phyloP scores from a whole-genome alignment of 1,140 invertebrate species.

The Campoletis sonorensis region DNA sequence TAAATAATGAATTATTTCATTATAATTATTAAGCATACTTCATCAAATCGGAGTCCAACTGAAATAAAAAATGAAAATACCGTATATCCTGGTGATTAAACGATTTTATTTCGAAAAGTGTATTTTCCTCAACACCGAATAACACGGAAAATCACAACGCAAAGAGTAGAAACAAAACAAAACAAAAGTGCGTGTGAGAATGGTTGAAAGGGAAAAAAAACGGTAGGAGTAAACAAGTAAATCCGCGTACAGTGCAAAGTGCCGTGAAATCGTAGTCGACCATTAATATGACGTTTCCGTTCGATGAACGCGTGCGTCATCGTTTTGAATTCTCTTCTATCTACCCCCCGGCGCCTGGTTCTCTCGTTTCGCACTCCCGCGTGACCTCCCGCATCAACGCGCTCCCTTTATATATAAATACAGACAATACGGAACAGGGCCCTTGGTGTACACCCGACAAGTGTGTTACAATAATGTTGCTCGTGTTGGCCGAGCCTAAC shows the following conservation, averaged over 20 bases:
- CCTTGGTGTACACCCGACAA: constrained; percentile 60
- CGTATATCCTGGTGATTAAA: too few relatives aligned
- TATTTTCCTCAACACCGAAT: too few relatives aligned
- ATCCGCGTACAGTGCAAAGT: not conserved
- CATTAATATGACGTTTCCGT: constrained; percentile 25
- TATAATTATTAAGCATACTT: too few relatives aligned
- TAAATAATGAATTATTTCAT: too few relatives aligned
- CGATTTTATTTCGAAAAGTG: too few relatives aligned
- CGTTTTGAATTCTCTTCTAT: not conserved
- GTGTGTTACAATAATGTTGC: constrained; percentile 72
- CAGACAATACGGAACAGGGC: constrained; percentile 55
- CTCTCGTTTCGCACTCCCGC: not conserved
- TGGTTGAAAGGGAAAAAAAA: not conserved
- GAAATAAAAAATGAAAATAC: too few relatives aligned
- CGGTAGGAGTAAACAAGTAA: constrained; percentile 6
- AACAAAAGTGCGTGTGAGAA: not conserved
- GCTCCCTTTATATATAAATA: not conserved
- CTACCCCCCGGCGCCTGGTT: not conserved
- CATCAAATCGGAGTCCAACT: too few relatives aligned
- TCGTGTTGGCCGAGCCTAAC: constrained; percentile 44
- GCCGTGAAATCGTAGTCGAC: not conserved
- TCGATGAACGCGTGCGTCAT: constrained; percentile 17
- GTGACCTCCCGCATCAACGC: constrained; percentile 1
- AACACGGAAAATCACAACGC: not conserved
- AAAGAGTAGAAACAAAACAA: not conserved